Evolutionary conservation across 2,888 invertebrate genomes (phyloP).

Genomic region (Aphodius sticticus): DNA sequence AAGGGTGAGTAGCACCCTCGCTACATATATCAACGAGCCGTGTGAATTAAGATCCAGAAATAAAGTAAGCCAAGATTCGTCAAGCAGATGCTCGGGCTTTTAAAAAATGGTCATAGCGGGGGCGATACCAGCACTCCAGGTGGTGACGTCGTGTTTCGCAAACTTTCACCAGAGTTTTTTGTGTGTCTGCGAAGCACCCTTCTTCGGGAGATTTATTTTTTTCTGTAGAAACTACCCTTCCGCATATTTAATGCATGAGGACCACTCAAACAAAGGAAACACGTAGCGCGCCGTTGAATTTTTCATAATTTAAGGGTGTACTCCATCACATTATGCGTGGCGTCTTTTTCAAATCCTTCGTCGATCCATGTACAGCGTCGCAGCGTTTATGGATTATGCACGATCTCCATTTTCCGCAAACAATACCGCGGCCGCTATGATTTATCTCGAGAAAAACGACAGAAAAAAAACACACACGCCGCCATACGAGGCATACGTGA

Average conservation of each 20-base stretch:
- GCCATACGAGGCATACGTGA: not conserved
- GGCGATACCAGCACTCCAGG: not conserved
- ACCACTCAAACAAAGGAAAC: not conserved
- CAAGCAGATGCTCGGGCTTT: not conserved
- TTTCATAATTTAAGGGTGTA: conserved; percentile 4
- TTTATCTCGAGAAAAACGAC: not conserved
- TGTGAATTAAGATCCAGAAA: conserved; percentile 4
- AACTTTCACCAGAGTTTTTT: not conserved
- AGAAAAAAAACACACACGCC: not conserved
- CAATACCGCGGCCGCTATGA: not conserved
- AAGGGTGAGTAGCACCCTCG: not conserved
- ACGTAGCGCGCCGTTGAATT: not conserved
- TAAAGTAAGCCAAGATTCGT: not conserved
- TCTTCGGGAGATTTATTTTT: not conserved
- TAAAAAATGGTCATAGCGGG: not conserved
- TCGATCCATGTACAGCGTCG: not conserved
- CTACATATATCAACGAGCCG: not conserved
- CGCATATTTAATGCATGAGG: not conserved
- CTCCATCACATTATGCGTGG: not conserved
- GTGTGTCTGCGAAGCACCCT: conserved; percentile 4
- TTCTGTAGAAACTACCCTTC: not conserved
- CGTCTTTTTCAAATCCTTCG: not conserved
- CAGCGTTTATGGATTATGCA: not conserved
- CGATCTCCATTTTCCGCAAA: conserved; percentile 4
- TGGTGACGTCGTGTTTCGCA: conserved; percentile 4